Evolutionary conservation across 2,113 vertebrate species (phyloP), one percentile per base, ranked within the genome.

Genomic region (Labeo rohita): DNA sequence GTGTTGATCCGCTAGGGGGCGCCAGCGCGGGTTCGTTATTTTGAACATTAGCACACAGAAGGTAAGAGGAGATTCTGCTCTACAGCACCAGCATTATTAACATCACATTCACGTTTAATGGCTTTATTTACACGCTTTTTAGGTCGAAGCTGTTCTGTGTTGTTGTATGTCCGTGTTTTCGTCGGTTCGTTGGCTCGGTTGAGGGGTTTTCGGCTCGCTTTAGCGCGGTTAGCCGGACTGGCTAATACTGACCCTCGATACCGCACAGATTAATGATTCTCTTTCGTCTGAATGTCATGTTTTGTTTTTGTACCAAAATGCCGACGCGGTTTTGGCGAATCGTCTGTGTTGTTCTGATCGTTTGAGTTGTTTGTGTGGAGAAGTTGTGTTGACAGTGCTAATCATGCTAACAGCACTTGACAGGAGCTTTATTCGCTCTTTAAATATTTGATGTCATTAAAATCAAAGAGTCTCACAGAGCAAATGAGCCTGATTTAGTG

Each of bases 201-300:
- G 11, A 28, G 3, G 43, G 18, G 2, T 4, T 47, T 18, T 47
- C 8, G 49, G 21, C n/a, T 49, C 21, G 56, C 8, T 49, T 21
- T 65, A 80, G 78, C 78, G 8, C 36, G 78, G 78, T 65, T 65
- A 80, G 78, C 78, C 6, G 21, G 11, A 65, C n/a, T 8, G n/a
- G 78, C 78, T 80, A 65, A 56, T 39, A 21, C 6, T 65, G 11
- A 61, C 54, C 66, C 66, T 74, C 43, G 72, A 49, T 6, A 6
- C 72, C 39, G 9, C 6, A 59, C 36, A 15, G 5, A 61, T 39
- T 12, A 56, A 63, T 80, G 0, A 13, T 39, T 12, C 45, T 54
- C 12, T 77, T 16, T 21, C 28, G 9, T 28, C 23, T 36, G 8
- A 78, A 18, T 36, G 50, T 78, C 74, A 52, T 8, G 6, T 50